Base-by-base conservation (phyloP, 2,113 vertebrate genomes). In the Naja naja region DNA sequence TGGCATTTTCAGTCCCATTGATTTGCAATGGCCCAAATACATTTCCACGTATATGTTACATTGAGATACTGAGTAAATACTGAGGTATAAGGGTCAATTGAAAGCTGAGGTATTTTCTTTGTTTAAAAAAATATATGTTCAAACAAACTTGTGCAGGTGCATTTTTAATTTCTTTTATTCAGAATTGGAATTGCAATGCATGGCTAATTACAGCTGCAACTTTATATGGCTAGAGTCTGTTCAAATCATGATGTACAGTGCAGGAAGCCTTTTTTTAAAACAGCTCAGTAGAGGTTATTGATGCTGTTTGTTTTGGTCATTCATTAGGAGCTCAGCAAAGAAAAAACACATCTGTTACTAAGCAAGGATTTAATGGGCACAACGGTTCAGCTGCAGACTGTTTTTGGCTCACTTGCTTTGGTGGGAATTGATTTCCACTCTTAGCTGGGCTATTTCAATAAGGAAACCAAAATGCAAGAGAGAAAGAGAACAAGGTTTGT, bases 71-170 rank as follows among this genome's bases (percentile, higher is more conserved):
- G 86, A n/a, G n/a, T 18, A 54, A 81, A 60, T 81, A 88, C 12
- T n/a, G 74, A 74, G 4, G 23, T 88, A 52, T 74, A 54, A 54
- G 12, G 54, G 30, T 54, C 87, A 81, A 30, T 4, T 47, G 58
- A 87, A 64, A 88, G 52, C 91, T 30, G 25, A 45, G 53, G 39
- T 95, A 96, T 97, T 97, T 93, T 89, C 85, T 89, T 92, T 93
- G 93, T 97, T 97, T 97, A 97, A 97, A 97, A 43, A 94, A 95
- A 97, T 95, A 52, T 95, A 96, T 95, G 97, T 97, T 97, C 97
- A 97, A 97, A 97, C 94, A 97, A 96, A 96, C 96, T 96, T 96
- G 95, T 95, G 52, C 93, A 95, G 95, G 94, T 96, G 96, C 96
- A 97, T 97, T 97, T 96, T 97, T 97, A 22, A 39, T 34, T 56